Conservation (phyloP, 1,140 invertebrate genomes). For the Hyphantria cunea region DNA sequence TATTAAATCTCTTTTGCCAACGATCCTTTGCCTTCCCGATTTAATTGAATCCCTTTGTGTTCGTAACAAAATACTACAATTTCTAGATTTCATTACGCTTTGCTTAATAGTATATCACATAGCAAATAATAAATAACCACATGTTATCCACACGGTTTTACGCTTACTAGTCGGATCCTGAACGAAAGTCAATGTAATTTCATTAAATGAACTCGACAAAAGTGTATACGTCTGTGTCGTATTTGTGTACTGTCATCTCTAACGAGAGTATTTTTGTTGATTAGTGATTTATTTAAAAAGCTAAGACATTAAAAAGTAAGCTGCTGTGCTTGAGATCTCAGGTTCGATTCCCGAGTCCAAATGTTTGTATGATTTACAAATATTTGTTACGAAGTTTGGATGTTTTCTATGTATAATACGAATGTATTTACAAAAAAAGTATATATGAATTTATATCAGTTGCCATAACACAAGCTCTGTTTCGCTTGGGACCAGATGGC, state of each 20-base stretch:
- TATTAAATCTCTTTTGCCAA: slow-evolving; percentile 21
- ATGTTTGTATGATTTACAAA: too few species aligned
- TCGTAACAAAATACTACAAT: slow-evolving; percentile 18
- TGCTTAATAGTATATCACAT: slow-evolving; percentile 26
- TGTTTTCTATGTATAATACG: too few species aligned
- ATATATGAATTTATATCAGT: too few species aligned
- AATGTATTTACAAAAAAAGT: too few species aligned
- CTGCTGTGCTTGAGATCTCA: too few species aligned
- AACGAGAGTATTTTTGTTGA: not conserved
- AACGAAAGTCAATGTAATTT: slow-evolving; percentile 27
- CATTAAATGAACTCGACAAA: slow-evolving; percentile 25
- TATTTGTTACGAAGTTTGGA: too few species aligned
- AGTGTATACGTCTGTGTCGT: slow-evolving; percentile 13
- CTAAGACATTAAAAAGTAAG: not conserved
- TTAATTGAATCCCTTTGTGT: slow-evolving; percentile 20
- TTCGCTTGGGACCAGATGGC: too few species aligned
- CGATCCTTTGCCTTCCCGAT: slow-evolving; percentile 14
- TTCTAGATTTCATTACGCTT: slow-evolving; percentile 4
- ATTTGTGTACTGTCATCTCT: not conserved
- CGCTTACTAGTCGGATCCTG: slow-evolving; percentile 10
- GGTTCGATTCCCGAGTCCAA: too few species aligned
- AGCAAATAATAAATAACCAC: slow-evolving; percentile 23
- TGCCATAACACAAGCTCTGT: too few species aligned
- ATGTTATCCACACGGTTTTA: slow-evolving; percentile 29
- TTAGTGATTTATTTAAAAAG: slow-evolving; percentile 4